phyloP scores from a whole-genome alignment of 2,113 vertebrate species.

The Varanus komodoensis region DNA sequence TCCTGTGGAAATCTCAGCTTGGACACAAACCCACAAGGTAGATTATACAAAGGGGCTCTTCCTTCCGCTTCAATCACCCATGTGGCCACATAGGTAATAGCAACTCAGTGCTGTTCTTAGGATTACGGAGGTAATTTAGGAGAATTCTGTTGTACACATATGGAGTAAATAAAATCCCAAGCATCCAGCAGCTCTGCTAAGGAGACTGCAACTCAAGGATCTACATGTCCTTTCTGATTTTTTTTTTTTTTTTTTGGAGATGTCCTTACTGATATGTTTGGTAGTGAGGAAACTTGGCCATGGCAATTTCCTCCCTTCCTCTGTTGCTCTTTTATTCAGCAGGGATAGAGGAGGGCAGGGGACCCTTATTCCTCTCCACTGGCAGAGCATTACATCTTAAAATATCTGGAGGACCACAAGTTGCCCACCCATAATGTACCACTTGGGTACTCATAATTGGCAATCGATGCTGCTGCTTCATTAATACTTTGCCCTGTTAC shows the following conservation, averaged over 20 bases:
- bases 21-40: neutral
- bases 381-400: no score
- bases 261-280: neutral
- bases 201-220: neutral
- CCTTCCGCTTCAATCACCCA: neutral
- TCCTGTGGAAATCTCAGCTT: neutral
- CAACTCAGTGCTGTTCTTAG: neutral
- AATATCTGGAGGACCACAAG: no score
- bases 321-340: neutral
- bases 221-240: neutral
- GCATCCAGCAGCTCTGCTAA: neutral
- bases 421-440: no score
- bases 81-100: neutral
- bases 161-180: neutral
- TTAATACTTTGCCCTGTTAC: conserved; percentile 19
- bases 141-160: neutral
- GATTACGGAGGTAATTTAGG: neutral
- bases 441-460: conserved; percentile 14
- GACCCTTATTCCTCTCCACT: no score
- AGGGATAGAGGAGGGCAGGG: no score
- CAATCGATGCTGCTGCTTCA: conserved; percentile 22
- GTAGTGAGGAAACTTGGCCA: neutral
- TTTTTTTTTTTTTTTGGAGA: no score
- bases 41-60: neutral
- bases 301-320: neutral